A percentile compares a stretch with the other conserved stretches of the same genome.
Conservation (phyloP, 2,797 vertebrate species). For the Gallinago stenura region DNA sequence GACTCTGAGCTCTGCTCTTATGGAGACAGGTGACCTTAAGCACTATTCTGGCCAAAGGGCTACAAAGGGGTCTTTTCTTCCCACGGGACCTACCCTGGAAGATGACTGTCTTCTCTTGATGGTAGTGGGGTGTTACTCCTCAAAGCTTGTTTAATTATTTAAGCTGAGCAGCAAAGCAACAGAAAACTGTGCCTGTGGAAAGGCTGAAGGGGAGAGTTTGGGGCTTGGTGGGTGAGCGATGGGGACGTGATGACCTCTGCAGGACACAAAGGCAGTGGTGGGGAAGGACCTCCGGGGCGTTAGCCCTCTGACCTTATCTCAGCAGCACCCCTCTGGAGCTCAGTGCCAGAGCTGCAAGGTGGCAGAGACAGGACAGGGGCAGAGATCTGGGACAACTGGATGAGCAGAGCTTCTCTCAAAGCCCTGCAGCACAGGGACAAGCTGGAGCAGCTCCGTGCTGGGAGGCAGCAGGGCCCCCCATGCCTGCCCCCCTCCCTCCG, state of each 20-base stretch:
- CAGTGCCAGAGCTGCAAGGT: neutral
- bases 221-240: neutral
- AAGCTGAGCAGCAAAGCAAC: neutral
- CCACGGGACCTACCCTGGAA: neutral
- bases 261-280: rapidly evolving
- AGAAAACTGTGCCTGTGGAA: neutral
- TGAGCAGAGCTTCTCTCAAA: neutral
- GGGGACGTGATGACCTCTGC: neutral
- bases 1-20: neutral
- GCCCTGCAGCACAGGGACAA: rapidly evolving
- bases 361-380: neutral
- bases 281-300: neutral
- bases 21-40: neutral
- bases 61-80: neutral
- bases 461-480: rapidly evolving
- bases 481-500: neutral
- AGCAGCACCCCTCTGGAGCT: neutral
- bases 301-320: neutral
- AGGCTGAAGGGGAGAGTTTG: neutral
- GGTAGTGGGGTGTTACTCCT: neutral
- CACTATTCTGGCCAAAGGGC: neutral
- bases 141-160: neutral
- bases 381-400: neutral
- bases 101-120: neutral
- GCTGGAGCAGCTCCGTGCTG: neutral